phyloP scores from a whole-genome alignment of 1,140 invertebrate genomes.

The Aphaenogaster rudis region DNA sequence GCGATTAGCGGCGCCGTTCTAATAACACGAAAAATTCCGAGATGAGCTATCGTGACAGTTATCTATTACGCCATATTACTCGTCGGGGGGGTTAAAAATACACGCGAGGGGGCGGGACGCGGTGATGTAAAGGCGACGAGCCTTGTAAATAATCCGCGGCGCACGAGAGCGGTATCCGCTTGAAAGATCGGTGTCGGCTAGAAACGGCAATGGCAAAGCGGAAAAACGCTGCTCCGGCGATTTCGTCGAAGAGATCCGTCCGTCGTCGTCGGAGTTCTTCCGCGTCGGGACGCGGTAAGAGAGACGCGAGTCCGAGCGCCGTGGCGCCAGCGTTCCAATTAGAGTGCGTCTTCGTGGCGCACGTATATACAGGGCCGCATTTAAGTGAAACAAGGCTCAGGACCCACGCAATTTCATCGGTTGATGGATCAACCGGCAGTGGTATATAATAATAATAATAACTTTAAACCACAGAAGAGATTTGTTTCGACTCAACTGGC shows the following conservation, averaged over 20 bases:
- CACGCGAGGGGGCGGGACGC: constrained; percentile 16
- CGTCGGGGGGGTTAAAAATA: constrained; percentile 47
- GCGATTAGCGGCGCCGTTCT: constrained; percentile 59
- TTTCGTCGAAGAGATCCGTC: constrained; percentile 64
- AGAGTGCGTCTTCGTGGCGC: constrained; percentile 49
- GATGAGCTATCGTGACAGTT: constrained; percentile 62
- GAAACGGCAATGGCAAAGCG: constrained; percentile 6
- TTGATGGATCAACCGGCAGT: constrained; percentile 1
- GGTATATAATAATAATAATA: no score
- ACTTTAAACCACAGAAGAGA: no score
- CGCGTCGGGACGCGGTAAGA: constrained; percentile 52
- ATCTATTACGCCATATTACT: constrained; percentile 63
- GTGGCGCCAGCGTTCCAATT: constrained; percentile 63
- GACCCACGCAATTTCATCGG: background rate
- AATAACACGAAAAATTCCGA: constrained; percentile 62
- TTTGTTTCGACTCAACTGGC: no score
- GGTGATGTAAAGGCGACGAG: constrained; percentile 36
- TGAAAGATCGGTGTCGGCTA: constrained; percentile 44
- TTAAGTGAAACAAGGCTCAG: constrained; percentile 5
- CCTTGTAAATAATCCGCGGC: constrained; percentile 48
- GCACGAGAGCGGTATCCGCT: background rate
- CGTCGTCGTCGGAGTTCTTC: constrained; percentile 49
- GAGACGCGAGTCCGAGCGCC: constrained; percentile 48
- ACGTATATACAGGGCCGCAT: constrained; percentile 51
- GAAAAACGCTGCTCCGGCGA: constrained; percentile 48